These are phyloP conservation scores for Herpailurus yagouaroundi DNA, from an alignment of 2,113 vertebrate genomes.

Conservation along the genomic window DNA sequence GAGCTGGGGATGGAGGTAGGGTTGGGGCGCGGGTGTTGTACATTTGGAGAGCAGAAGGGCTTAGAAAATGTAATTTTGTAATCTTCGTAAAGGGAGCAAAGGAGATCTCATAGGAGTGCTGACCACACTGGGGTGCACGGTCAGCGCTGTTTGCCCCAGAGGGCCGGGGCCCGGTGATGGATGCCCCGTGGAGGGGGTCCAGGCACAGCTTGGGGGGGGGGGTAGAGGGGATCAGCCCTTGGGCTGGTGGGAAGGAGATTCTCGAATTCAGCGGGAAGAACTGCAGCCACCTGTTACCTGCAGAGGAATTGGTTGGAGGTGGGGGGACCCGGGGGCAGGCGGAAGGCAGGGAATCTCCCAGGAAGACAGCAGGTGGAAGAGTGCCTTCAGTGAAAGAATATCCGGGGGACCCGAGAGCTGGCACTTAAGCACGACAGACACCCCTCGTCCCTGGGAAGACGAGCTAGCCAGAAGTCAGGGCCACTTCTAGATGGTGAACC, in stretches of 20 bases:
- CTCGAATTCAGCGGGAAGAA: not conserved
- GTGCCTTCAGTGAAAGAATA: not conserved
- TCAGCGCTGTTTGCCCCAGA: not conserved
- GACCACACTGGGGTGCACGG: accelerated
- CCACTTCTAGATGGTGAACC: not conserved
- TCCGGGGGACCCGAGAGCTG: not conserved
- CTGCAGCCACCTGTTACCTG: not conserved
- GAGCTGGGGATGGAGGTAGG: no score
- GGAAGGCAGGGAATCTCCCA: not conserved
- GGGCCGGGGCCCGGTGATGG: not conserved
- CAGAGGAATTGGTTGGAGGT: not conserved
- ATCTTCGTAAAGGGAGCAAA: not conserved
- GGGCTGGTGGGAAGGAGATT: not conserved
- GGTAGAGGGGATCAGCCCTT: not conserved
- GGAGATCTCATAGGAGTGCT: not conserved
- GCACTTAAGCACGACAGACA: accelerated
- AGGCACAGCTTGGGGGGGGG: not conserved
- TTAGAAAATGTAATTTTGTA: not conserved
- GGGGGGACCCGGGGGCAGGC: not conserved
- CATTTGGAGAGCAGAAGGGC: not conserved
- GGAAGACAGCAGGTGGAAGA: not conserved
- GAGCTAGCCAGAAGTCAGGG: not conserved
- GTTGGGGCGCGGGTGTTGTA: not conserved
- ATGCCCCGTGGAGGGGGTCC: not conserved
- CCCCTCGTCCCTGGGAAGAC: not conserved